Base-by-base conservation (phyloP, 2,113 vertebrate species). In the Motacilla alba region DNA sequence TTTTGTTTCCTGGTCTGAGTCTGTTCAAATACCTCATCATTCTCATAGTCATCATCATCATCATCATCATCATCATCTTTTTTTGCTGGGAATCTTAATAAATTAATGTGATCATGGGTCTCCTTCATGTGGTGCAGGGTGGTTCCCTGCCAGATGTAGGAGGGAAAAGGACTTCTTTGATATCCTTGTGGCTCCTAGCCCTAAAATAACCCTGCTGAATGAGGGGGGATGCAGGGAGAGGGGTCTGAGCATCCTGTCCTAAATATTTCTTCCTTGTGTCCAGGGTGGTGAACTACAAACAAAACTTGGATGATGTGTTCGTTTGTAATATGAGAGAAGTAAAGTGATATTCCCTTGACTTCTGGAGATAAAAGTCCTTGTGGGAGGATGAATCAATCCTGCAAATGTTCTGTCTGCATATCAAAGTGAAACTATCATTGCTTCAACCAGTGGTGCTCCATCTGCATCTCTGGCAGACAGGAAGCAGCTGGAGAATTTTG, bases 31-130 rank as follows among this genome's bases (percentile, higher is more conserved):
- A 79, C 8, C 9, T 83, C 50, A 30, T 78, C 5, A 17, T 77
- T 59, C 58, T 70, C 66, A 23, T 7, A 33, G 7, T 13, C 43
- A 43, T 47, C 46, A 47, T 47, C 49, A 49, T 26, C 49, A 49
- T 26, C 47, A 49, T 49, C 27, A 52, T 52, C 50, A 30, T 49
- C 39, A 55, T 73, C 20, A 39, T 39, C 4, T 5, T 52, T 86
- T 80, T 81, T 55, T 9, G 27, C 37, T 78, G 33, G 31, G 27
- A 91, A 87, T 46, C 18, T 19, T 55, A 64, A 35, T 18, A 53
- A 76, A 60, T 33, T 1, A 30, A 44, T 26, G 9, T n/a, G 23
- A 41, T 35, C 0, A 0, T 28, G 14, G 14, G 6, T 33, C 11
- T 46, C 23, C 20, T 73, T 81, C 35, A 39, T 16, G 31, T 26